These are phyloP conservation scores for Labia minor DNA, from an alignment of 2,888 invertebrate genomes.

Conservation along the genomic window DNA sequence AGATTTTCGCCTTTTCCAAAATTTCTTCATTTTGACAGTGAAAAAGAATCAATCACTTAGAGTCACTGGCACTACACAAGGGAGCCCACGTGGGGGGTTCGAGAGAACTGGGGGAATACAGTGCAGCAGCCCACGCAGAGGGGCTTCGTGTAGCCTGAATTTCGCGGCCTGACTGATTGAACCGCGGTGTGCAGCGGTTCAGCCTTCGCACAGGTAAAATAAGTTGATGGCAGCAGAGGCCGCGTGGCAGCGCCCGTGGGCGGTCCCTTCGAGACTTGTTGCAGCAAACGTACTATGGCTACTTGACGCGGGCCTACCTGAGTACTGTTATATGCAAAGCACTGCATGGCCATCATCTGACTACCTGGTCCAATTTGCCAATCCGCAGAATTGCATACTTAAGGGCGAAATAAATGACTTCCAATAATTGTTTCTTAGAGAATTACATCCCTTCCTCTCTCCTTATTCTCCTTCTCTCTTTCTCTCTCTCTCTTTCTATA, in stretches of 20 bases:
- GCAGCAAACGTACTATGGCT: not conserved
- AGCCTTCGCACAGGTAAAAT: not conserved
- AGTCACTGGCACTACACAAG: not conserved
- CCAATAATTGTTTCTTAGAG: too few relatives aligned
- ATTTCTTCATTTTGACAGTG: not conserved
- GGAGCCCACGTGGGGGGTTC: not conserved
- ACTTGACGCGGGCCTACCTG: not conserved
- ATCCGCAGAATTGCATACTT: not conserved
- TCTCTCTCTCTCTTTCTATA: too few relatives aligned
- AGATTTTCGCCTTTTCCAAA: not conserved
- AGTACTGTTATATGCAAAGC: conserved; percentile 13
- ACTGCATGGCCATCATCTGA: not conserved
- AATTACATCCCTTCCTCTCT: too few relatives aligned
- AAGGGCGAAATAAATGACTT: not conserved
- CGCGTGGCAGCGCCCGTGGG: not conserved
- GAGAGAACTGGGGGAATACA: too few relatives aligned
- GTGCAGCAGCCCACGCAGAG: not conserved
- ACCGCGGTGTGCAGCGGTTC: too few relatives aligned
- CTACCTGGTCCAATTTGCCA: conserved; percentile 8
- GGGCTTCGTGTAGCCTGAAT: too few relatives aligned
- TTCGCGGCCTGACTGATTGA: too few relatives aligned
- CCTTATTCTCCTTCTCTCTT: too few relatives aligned
- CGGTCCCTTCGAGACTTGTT: not conserved
- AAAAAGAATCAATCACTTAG: too few relatives aligned
- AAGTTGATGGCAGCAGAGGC: not conserved